Evolutionary conservation across 2,113 vertebrate species (phyloP).

Genomic region (Ahaetulla prasina): DNA sequence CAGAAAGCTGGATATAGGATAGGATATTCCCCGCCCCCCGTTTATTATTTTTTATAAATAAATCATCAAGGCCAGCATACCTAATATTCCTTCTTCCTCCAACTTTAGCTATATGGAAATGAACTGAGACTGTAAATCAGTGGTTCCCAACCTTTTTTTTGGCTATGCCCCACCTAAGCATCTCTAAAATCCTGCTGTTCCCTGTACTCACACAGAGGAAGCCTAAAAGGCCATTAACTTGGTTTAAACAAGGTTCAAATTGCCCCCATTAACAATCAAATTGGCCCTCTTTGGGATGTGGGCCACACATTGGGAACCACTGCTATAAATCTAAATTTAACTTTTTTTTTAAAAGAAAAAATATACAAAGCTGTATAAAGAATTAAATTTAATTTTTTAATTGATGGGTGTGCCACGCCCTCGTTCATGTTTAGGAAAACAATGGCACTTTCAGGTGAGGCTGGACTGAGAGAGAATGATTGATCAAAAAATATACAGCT

Average conservation of each 20-base stretch:
- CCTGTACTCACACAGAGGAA: too few species aligned
- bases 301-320: too few species aligned
- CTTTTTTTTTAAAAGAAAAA: not conserved
- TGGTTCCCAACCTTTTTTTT: too few species aligned
- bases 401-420: not conserved
- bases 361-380: not conserved
- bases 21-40: not conserved
- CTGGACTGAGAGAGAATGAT: not conserved
- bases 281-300: too few species aligned
- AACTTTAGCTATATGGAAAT: not conserved
- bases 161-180: too few species aligned
- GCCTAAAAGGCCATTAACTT: too few species aligned
- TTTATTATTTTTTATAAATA: not conserved
- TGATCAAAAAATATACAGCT: not conserved
- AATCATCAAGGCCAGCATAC: not conserved
- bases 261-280: too few species aligned
- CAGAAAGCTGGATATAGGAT: not conserved
- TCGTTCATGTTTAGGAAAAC: conserved; percentile 10
- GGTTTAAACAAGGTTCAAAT: too few species aligned
- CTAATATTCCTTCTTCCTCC: not conserved
- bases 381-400: conserved; percentile 1
- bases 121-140: not conserved
- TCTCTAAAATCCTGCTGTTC: too few species aligned
- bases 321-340: conserved; percentile 14
- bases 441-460: not conserved